These are phyloP conservation scores for Nomada fabriciana DNA, from an alignment of 2,888 invertebrate genomes.

Conservation along the genomic window DNA sequence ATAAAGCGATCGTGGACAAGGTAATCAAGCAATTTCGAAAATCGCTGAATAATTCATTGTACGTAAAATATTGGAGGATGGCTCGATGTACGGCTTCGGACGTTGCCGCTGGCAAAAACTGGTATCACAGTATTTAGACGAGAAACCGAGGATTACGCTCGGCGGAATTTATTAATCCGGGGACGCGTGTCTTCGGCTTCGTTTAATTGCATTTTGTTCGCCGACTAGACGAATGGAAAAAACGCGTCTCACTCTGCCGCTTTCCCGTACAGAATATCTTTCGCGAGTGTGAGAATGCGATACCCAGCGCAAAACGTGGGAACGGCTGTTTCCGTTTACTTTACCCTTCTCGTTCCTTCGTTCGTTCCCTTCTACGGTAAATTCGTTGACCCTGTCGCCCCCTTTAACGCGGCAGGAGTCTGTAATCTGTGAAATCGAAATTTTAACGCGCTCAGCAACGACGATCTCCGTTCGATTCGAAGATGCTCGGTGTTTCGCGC, in stretches of 20 bases:
- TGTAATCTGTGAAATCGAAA: neutral
- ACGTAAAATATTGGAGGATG: neutral
- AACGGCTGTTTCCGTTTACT: conserved; percentile 65
- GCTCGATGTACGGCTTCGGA: neutral
- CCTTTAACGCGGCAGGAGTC: neutral
- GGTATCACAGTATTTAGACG: neutral
- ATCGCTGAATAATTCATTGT: conserved; percentile 28
- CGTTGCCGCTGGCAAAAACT: neutral
- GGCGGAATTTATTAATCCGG: neutral
- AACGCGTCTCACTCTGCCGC: conserved; percentile 16
- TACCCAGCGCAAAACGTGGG: conserved; percentile 65
- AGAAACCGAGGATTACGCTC: neutral
- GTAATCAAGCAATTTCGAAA: neutral
- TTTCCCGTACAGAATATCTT: conserved; percentile 30
- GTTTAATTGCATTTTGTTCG: neutral
- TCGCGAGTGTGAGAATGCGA: conserved; percentile 56
- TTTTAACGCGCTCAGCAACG: neutral
- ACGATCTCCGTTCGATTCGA: neutral
- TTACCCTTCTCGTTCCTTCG: conserved; percentile 43
- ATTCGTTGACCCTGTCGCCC: conserved; percentile 50
- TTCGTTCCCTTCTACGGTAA: conserved; percentile 38
- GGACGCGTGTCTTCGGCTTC: neutral
- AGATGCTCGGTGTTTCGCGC: neutral
- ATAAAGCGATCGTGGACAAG: conserved; percentile 1
- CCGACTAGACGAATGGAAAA: neutral